phyloP scores from a whole-genome alignment of 2,113 vertebrate genomes.

The Cavia aperea region DNA sequence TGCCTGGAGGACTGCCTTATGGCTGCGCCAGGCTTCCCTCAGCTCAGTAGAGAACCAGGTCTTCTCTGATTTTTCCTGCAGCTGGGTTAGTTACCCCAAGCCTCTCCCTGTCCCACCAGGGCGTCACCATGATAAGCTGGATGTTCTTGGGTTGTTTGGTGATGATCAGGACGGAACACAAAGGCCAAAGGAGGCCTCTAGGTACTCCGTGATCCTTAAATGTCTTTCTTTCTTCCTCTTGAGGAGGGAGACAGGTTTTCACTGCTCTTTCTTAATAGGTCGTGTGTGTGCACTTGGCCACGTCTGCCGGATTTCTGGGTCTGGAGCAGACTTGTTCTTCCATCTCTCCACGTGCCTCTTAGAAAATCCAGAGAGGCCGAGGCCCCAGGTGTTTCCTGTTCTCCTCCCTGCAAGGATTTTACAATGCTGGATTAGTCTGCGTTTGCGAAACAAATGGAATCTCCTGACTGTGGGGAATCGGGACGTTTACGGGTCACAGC shows the following conservation, averaged over 20 bases:
- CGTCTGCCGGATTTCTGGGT: neutral
- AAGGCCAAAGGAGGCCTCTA: neutral
- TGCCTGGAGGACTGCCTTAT: neutral
- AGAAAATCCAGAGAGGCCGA: neutral
- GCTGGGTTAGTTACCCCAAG: neutral
- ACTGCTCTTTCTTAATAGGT: neutral
- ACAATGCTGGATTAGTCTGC: neutral
- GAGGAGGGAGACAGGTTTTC: neutral
- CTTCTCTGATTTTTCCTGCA: neutral
- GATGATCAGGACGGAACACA: neutral
- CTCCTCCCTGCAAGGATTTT: neutral
- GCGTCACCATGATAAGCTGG: neutral
- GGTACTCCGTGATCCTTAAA: neutral
- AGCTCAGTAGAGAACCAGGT: neutral
- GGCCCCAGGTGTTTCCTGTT: neutral
- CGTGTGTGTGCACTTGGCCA: neutral
- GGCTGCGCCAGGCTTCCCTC: neutral
- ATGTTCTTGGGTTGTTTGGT: neutral
- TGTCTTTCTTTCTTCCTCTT: neutral
- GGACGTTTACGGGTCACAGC: too few relatives aligned
- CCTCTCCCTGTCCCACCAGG: too few relatives aligned
- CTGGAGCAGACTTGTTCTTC: neutral
- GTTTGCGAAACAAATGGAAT: neutral
- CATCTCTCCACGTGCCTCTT: neutral
- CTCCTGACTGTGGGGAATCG: neutral